Percentiles rank a stretch among this genome's conserved stretches.
Conservation (phyloP, 2,888 invertebrate species). For the Lobophora halterata region DNA sequence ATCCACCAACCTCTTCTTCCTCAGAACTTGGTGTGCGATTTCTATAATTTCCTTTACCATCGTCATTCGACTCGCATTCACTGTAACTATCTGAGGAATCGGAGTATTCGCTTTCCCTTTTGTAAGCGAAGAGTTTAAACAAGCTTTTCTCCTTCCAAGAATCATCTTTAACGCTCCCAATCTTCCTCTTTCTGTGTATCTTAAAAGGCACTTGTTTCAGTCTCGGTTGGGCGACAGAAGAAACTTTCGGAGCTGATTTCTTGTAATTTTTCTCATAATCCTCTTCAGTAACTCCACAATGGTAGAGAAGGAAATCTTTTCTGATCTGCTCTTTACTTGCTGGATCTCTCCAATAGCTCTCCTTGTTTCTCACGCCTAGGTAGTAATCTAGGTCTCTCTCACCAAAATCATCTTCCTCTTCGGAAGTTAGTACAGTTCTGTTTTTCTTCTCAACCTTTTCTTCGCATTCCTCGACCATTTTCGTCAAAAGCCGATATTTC, state of each 20-base stretch:
- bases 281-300: conserved; percentile 65
- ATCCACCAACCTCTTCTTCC: conserved; percentile 15
- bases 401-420: conserved; percentile 54
- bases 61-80: conserved; percentile 63
- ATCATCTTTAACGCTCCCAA: conserved; percentile 51
- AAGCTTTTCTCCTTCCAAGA: conserved; percentile 67
- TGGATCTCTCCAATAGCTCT: conserved; percentile 68
- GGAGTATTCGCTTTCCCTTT: conserved; percentile 61
- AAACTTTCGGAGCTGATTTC: conserved; percentile 43
- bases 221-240: conserved; percentile 48
- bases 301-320: conserved; percentile 68
- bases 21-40: conserved; percentile 16
- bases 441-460: conserved; percentile 29
- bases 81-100: conserved; percentile 70
- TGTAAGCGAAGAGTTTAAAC: conserved; percentile 62
- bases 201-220: conserved; percentile 73
- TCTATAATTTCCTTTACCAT: conserved; percentile 21
- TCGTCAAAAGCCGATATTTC: conserved; percentile 48
- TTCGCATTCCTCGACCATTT: conserved; percentile 47
- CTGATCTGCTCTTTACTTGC: conserved; percentile 64
- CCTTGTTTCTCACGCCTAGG: conserved; percentile 64
- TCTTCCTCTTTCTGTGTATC: conserved; percentile 60
- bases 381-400: conserved; percentile 70
- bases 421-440: conserved; percentile 18
- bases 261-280: conserved; percentile 62